Evolutionary conservation across 2,888 invertebrate genomes (phyloP), one percentile per base, ranked within the genome.

Genomic region (Phyllotreta striolata): DNA sequence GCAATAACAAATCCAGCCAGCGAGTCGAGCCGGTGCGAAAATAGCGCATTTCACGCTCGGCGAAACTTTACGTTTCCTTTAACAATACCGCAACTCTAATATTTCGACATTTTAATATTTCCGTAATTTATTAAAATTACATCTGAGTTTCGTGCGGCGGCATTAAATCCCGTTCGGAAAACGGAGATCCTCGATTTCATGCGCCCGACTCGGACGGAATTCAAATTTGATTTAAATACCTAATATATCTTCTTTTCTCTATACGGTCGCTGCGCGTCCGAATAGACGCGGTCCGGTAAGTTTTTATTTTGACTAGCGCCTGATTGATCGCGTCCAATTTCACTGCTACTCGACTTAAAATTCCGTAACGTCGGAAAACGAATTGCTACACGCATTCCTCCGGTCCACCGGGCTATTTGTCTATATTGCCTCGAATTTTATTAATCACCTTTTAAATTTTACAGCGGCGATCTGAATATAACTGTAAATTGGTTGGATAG

Each of bases 331-430:
- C 35, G 46, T 55, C 24, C 34, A 55, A 54, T 61, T 35, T 55
- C 61, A 43, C 10, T 52, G 61, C 61, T 61, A 61, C 61, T 61
- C 46, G 34, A 43, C 59, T 61, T 46, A 46, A 54, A 44, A 57
- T 46, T 47, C 39, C 38, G 47, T 49, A 49, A 9, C 47, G 35
- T 49, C 49, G n/a, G 24, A 13, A 37, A 57, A 57, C 57, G 49
- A 57, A 57, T 47, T 47, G 47, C 39, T 57, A 57, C 57, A 44
- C 5, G 57, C 56, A 57, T 57, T 57, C 47, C 24, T 1, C 24
- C 24, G 24, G 24, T 24, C 24, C 24, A 24, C 24, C 24, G 24
- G 47, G n/a, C 14, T 24, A 49, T 49, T 10, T 12, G 41, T 40
- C 24, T 24, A 24, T 3, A 24, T 24, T 4, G 24, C 24, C 24